These are phyloP conservation scores for Pollimyrus isidori DNA, from an alignment of 2,113 vertebrate genomes.

Conservation along the genomic window DNA sequence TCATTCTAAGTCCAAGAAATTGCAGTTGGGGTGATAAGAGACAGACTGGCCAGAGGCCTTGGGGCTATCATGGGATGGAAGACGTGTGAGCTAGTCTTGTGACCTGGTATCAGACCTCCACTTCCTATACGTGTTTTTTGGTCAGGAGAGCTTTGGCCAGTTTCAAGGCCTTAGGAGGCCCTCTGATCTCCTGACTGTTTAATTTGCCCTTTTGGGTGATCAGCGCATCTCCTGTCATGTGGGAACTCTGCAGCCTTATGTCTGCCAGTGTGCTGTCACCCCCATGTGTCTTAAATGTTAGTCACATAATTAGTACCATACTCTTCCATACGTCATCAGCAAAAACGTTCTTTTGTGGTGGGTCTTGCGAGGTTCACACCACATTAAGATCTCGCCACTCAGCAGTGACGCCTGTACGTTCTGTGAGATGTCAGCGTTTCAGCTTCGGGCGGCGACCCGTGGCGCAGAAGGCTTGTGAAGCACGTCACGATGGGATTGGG, in stretches of 20 bases:
- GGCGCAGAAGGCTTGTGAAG: neutral
- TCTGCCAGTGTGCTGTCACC: neutral
- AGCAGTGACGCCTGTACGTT: neutral
- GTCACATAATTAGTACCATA: neutral
- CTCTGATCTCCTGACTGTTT: neutral
- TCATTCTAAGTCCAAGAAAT: neutral
- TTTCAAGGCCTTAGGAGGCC: neutral
- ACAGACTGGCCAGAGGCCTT: neutral
- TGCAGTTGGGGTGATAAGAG: neutral
- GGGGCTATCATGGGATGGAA: neutral
- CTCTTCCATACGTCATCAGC: neutral
- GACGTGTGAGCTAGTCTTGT: neutral
- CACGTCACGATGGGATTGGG: neutral
- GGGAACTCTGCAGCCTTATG: neutral
- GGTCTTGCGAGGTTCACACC: neutral
- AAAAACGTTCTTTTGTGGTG: neutral
- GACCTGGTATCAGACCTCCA: neutral
- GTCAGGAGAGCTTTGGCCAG: neutral
- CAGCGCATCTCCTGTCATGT: neutral
- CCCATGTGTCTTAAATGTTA: neutral
- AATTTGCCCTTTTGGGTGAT: neutral
- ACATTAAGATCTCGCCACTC: neutral
- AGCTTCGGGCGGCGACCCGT: neutral
- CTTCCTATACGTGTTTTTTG: neutral
- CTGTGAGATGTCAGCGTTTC: neutral